Percentiles rank a stretch among this genome's conserved stretches.
These are phyloP conservation scores for Yponomeuta evonymella DNA, from an alignment of 2,888 invertebrate genomes.

Conservation along the genomic window DNA sequence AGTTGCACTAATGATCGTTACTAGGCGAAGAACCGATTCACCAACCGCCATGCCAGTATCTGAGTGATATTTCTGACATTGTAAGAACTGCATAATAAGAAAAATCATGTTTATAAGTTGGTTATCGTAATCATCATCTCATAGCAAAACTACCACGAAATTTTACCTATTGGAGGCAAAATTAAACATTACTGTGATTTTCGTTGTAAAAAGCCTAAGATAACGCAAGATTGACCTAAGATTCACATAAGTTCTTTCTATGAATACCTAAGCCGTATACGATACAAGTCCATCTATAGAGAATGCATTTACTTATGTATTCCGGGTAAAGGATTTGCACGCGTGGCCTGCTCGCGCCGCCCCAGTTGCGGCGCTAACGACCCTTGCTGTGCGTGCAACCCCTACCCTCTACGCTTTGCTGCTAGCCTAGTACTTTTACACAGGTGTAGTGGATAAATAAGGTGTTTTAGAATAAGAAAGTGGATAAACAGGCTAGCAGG, in stretches of 20 bases:
- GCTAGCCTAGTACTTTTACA: constrained; percentile 11
- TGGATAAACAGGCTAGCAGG: too few relatives aligned
- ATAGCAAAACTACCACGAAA: too few relatives aligned
- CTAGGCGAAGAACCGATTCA: neutral
- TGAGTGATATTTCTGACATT: too few relatives aligned
- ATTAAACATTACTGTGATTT: too few relatives aligned
- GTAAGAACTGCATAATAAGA: too few relatives aligned
- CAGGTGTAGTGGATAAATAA: constrained; percentile 3
- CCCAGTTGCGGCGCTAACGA: constrained; percentile 17
- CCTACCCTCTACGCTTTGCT: constrained; percentile 5
- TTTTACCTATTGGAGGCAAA: too few relatives aligned
- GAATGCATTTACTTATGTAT: neutral
- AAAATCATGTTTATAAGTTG: too few relatives aligned
- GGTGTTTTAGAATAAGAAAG: neutral
- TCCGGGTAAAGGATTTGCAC: constrained; percentile 12
- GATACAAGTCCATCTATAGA: neutral
- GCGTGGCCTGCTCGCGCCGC: constrained; percentile 14
- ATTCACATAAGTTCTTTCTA: neutral
- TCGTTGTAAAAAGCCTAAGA: neutral
- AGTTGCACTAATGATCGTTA: neutral
- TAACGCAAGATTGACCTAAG: neutral
- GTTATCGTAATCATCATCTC: too few relatives aligned
- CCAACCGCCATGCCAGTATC: neutral
- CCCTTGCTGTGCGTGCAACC: constrained; percentile 14
- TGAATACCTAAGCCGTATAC: neutral